Percentiles rank a stretch among this genome's conserved stretches.
phyloP scores from a whole-genome alignment of 2,113 vertebrate species.

The Mohoua ochrocephala region DNA sequence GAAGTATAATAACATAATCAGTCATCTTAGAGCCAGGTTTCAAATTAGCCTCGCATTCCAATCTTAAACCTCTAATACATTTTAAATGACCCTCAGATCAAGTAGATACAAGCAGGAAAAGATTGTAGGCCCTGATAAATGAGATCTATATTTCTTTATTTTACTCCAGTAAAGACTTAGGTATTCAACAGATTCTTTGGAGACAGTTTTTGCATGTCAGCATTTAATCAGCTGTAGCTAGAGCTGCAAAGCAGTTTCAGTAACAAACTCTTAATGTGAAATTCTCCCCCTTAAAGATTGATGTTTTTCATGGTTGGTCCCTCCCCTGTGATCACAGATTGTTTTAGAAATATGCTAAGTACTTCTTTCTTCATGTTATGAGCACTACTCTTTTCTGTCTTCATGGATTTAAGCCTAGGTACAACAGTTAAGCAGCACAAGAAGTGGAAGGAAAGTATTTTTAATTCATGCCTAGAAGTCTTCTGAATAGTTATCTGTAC shows the following conservation, averaged over 20 bases:
- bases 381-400: not conserved
- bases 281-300: not conserved
- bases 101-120: conserved; percentile 2
- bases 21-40: not conserved
- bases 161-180: not conserved
- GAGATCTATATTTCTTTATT: conserved; percentile 13
- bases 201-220: not conserved
- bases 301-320: not conserved
- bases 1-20: not conserved
- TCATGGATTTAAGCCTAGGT: not conserved
- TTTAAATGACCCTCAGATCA: conserved; percentile 43
- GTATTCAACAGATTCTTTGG: not conserved
- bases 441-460: not conserved
- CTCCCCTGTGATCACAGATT: not conserved
- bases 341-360: not conserved
- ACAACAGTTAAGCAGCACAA: not conserved
- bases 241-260: not conserved
- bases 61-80: conserved; percentile 13
- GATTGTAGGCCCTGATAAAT: conserved; percentile 4
- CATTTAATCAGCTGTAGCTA: not conserved
- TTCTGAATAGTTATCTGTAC: not conserved
- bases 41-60: conserved; percentile 13
- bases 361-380: not conserved
- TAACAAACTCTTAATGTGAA: not conserved
- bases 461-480: not conserved